Evolutionary conservation across 2,113 vertebrate species (phyloP).

Genomic region (Mola mola): DNA sequence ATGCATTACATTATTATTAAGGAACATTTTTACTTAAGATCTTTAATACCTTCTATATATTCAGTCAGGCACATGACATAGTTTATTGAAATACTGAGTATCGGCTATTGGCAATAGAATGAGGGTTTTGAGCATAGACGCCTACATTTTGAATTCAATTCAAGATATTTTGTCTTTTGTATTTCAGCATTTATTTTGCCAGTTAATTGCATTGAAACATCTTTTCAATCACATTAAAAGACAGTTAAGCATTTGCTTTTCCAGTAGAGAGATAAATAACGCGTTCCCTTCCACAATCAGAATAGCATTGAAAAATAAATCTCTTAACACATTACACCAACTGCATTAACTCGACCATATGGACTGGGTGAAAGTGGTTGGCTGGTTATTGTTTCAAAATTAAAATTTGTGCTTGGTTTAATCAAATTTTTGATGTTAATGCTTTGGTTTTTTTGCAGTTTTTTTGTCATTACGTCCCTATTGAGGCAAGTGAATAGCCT

Average conservation of each 20-base stretch:
- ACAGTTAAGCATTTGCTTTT: neutral
- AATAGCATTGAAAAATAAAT: slow-evolving; percentile 19
- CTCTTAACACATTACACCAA: slow-evolving; percentile 22
- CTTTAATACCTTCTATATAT: neutral
- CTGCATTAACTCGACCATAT: slow-evolving; percentile 25
- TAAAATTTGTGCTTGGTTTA: neutral
- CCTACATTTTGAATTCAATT: slow-evolving; percentile 5
- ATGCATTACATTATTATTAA: too few species aligned
- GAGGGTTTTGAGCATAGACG: slow-evolving; percentile 1
- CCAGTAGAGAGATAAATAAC: slow-evolving; percentile 11
- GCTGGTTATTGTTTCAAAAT: slow-evolving; percentile 2
- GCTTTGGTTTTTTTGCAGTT: too few species aligned
- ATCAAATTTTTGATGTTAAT: neutral
- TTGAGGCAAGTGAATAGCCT: too few species aligned
- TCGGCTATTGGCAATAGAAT: neutral
- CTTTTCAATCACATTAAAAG: slow-evolving; percentile 23
- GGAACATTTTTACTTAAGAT: too few species aligned
- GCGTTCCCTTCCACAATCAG: neutral
- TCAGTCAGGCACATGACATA: slow-evolving; percentile 6
- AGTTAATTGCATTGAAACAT: slow-evolving; percentile 7
- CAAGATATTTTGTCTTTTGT: slow-evolving; percentile 20
- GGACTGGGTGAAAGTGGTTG: neutral
- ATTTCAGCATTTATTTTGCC: slow-evolving; percentile 1
- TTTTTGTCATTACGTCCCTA: too few species aligned
- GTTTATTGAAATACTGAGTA: neutral